Evolutionary conservation across 2,113 vertebrate species (phyloP).

Genomic region (Phycodurus eques): DNA sequence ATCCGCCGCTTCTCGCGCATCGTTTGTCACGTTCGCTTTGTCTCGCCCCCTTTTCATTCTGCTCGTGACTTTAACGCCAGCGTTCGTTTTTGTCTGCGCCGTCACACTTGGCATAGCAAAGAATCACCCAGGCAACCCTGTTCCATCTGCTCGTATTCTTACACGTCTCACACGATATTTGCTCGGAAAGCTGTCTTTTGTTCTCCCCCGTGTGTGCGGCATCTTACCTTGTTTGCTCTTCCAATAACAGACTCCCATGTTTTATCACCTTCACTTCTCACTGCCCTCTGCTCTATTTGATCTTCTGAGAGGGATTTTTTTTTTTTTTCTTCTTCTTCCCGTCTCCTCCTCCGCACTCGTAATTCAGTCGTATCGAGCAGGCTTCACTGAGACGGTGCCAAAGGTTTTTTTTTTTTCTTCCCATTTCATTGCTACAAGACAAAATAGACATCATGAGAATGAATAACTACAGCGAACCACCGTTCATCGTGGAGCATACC

Average conservation of each 20-base stretch:
- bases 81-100: background rate
- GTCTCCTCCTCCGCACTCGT: slow-evolving; percentile 12
- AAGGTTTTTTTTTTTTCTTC: slow-evolving; percentile 16
- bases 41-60: slow-evolving; percentile 39
- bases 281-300: slow-evolving; percentile 21
- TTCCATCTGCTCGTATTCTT: slow-evolving; percentile 47
- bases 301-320: background rate
- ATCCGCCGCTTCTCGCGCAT: background rate
- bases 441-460: slow-evolving; percentile 30
- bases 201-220: background rate
- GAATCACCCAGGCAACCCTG: slow-evolving; percentile 61
- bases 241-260: background rate
- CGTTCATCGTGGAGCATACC: background rate
- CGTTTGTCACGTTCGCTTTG: slow-evolving; percentile 35
- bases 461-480: background rate
- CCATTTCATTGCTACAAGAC: slow-evolving; percentile 8
- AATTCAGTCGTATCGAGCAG: slow-evolving; percentile 33
- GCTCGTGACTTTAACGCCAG: slow-evolving; percentile 23
- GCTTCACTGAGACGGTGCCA: slow-evolving; percentile 20
- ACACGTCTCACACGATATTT: background rate
- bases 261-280: background rate
- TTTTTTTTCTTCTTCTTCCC: slow-evolving; percentile 9
- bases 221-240: slow-evolving; percentile 9
- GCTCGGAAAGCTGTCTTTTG: slow-evolving; percentile 1
- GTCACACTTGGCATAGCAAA: slow-evolving; percentile 58